Base-by-base conservation (phyloP, 2,113 vertebrate genomes). In the Ictalurus furcatus region DNA sequence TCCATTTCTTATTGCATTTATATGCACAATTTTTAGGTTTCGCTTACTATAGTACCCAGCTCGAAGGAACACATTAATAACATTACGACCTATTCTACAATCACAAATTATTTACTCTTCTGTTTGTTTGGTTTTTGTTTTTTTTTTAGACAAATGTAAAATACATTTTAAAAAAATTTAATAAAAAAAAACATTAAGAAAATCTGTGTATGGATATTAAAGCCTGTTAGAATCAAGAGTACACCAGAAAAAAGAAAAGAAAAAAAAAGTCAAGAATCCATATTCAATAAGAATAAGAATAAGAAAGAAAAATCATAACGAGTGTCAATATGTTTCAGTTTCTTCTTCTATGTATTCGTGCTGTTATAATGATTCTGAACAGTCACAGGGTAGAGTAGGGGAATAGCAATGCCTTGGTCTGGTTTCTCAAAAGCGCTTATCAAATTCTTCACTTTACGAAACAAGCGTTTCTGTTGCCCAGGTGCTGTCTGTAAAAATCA, bases 371-470 rank as follows among this genome's bases (percentile, higher is more conserved):
- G 52, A 71, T 82, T 81, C 71, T 90, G 88, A 56, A 83, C 37
- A 13, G 81, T 67, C 17, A 97, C 95, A 0, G 97, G 96, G 89
- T 96, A 92, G 88, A 93, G 92, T 87, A 97, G 92, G 13, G 95
- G 95, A 0, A 95, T 94, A 25, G 95, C 28, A 56, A 97, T 94
- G 89, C 96, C 97, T 92, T 97, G 96, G 92, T 96, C 90, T 8
- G 96, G 96, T 90, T 97, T 96, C 93, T 96, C 94, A 94, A 96
- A 97, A 69, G 96, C 96, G 0, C 91, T 94, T 90, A 97, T 95
- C 85, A 97, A 93, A 93, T 96, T 97, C 93, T 96, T 95, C 90
- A 97, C 88, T 92, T 96, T 97, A 85, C 96, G 93, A 86, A 97
- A 97, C 90, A 95, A 93, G 89, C 95, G 91, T 61, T 90, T 90